Percentiles rank a stretch among this genome's conserved stretches.
phyloP scores from a whole-genome alignment of 2,888 invertebrate species.

The Leistus spinibarbis region DNA sequence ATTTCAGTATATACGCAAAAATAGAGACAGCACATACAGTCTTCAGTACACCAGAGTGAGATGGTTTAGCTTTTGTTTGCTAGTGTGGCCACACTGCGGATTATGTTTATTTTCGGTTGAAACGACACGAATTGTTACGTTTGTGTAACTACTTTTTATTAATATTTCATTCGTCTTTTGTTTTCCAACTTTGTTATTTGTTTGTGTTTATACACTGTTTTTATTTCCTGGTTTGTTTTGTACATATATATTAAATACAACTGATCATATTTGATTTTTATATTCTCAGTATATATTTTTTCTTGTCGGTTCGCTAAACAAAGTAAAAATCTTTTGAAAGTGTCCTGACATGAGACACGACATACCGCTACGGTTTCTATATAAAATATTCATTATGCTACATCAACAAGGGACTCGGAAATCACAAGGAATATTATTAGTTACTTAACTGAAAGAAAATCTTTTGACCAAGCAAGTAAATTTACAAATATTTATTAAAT shows the following conservation, averaged over 20 bases:
- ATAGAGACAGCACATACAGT: background rate
- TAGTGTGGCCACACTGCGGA: slow-evolving; percentile 1
- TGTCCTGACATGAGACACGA: too few species aligned
- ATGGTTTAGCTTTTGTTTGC: background rate
- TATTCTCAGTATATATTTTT: background rate
- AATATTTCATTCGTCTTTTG: slow-evolving; percentile 31
- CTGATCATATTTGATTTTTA: background rate
- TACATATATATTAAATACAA: background rate
- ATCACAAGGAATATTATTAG: slow-evolving; percentile 10
- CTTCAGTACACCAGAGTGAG: background rate
- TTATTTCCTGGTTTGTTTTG: background rate
- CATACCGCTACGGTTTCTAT: background rate
- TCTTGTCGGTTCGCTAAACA: too few species aligned
- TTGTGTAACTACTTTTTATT: slow-evolving; percentile 16
- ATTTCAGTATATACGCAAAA: slow-evolving; percentile 23
- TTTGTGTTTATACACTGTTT: background rate
- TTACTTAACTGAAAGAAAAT: background rate
- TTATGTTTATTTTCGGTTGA: slow-evolving; percentile 18
- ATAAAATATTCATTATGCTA: slow-evolving; percentile 16
- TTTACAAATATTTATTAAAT: background rate
- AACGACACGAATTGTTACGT: slow-evolving; percentile 9
- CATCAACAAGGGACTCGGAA: slow-evolving; percentile 14
- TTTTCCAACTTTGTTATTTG: background rate
- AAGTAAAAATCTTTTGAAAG: too few species aligned
- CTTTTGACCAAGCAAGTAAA: background rate